These are phyloP conservation scores for Stegana nigrithorax DNA, from an alignment of 2,888 invertebrate genomes.

Conservation along the genomic window DNA sequence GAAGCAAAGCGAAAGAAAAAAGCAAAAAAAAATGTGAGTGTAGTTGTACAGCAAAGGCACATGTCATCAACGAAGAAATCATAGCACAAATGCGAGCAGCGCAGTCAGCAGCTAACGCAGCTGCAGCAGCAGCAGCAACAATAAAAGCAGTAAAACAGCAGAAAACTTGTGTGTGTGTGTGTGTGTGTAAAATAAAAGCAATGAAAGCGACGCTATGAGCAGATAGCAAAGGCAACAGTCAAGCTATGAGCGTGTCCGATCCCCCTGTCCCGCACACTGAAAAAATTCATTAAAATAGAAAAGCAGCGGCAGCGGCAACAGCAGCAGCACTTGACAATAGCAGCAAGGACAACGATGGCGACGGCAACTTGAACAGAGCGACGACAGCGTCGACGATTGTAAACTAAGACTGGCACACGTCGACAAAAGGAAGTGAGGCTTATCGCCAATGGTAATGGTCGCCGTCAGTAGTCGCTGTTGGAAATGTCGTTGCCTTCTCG, in stretches of 20 bases:
- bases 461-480: background rate
- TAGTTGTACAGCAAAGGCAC: slow-evolving; percentile 51
- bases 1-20: slow-evolving; percentile 4
- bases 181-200: background rate
- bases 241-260: background rate
- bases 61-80: slow-evolving; percentile 60
- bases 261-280: slow-evolving; percentile 23
- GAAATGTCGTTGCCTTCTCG: background rate
- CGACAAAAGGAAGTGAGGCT: slow-evolving; percentile 9
- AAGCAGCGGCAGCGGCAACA: slow-evolving; percentile 21
- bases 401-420: background rate
- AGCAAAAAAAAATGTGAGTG: slow-evolving; percentile 11
- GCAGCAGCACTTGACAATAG: background rate
- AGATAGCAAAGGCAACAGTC: slow-evolving; percentile 2
- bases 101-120: slow-evolving; percentile 39
- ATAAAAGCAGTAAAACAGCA: background rate
- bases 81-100: slow-evolving; percentile 33
- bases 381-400: background rate
- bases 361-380: background rate
- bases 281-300: slow-evolving; percentile 57
- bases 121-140: slow-evolving; percentile 38
- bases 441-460: background rate
- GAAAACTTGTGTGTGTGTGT: background rate
- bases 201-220: background rate
- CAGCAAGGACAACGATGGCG: background rate